These are phyloP conservation scores for Microplitis mediator DNA, from an alignment of 1,140 invertebrate species.

Conservation along the genomic window DNA sequence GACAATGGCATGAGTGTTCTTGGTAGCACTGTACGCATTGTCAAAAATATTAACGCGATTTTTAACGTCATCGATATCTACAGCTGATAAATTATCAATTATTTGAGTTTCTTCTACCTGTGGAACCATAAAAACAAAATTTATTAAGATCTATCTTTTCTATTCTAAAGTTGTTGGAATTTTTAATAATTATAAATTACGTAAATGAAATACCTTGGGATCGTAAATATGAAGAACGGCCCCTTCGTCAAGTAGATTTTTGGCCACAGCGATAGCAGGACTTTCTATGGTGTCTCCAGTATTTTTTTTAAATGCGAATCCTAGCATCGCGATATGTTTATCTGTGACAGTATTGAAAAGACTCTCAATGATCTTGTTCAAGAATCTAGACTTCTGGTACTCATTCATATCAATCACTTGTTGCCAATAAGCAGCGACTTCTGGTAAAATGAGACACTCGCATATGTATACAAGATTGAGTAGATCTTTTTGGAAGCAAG, in stretches of 20 bases:
- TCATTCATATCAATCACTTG: slow-evolving; percentile 98
- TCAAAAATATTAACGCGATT: slow-evolving; percentile 77
- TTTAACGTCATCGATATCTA: slow-evolving; percentile 68
- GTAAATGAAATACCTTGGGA: slow-evolving; percentile 80
- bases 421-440: slow-evolving; percentile 98
- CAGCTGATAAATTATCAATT: slow-evolving; percentile 75
- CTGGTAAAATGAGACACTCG: slow-evolving; percentile 92
- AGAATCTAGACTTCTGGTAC: slow-evolving; percentile 94
- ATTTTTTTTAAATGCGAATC: slow-evolving; percentile 99
- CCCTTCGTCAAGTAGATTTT: slow-evolving; percentile 93
- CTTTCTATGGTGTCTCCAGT: slow-evolving; percentile 98
- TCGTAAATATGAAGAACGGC: slow-evolving; percentile 96
- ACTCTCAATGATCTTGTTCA: slow-evolving; percentile 89
- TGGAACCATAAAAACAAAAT: slow-evolving; percentile 18
- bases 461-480: slow-evolving; percentile 97
- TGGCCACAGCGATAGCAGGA: slow-evolving; percentile 91
- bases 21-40: slow-evolving; percentile 86
- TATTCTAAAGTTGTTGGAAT: neutral
- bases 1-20: slow-evolving; percentile 91
- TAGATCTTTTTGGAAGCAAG: slow-evolving; percentile 99
- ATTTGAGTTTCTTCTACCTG: slow-evolving; percentile 82
- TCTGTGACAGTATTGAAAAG: slow-evolving; percentile 97
- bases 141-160: neutral
- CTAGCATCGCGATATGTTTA: slow-evolving; percentile 93
- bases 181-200: slow-evolving; percentile 7